Percentiles rank a stretch among this genome's conserved stretches.
These are phyloP conservation scores for Phyllostomus hastatus DNA, from an alignment of 2,113 vertebrate genomes.

Conservation along the genomic window DNA sequence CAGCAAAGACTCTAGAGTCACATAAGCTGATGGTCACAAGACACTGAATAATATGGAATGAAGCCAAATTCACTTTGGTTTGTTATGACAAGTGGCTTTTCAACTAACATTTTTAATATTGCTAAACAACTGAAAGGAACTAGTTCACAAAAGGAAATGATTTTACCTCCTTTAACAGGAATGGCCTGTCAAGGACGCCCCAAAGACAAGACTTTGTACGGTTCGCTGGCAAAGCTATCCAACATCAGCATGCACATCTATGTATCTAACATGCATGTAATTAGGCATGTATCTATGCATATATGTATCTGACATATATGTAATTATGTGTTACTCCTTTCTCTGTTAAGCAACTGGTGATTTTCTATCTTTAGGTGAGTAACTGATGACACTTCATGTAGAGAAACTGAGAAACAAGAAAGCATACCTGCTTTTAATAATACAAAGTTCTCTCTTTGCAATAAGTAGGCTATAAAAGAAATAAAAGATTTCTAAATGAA, in stretches of 20 bases:
- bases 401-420: slow-evolving; percentile 29
- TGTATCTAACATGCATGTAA: not conserved
- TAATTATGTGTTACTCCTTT: not conserved
- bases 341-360: slow-evolving; percentile 52
- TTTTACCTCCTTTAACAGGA: not conserved
- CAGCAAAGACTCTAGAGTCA: not conserved
- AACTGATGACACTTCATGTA: not conserved
- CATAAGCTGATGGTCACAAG: not conserved
- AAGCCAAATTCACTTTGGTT: not conserved
- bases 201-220: not conserved
- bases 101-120: slow-evolving; percentile 29
- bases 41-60: not conserved
- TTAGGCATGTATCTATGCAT: not conserved
- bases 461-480: not conserved
- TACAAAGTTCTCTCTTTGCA: slow-evolving; percentile 1
- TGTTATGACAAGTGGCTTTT: not conserved
- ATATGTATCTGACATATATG: not conserved
- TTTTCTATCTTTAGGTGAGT: not conserved
- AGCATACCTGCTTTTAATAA: not conserved
- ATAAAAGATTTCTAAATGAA: slow-evolving; percentile 31
- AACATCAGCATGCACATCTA: not conserved
- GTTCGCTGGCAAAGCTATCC: not conserved
- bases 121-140: not conserved
- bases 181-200: not conserved
- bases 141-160: not conserved